Evolutionary conservation across 23 tunicate genomes (phyloP), one percentile per base, ranked within the genome.

Genomic region (Halocynthia aurantium): DNA sequence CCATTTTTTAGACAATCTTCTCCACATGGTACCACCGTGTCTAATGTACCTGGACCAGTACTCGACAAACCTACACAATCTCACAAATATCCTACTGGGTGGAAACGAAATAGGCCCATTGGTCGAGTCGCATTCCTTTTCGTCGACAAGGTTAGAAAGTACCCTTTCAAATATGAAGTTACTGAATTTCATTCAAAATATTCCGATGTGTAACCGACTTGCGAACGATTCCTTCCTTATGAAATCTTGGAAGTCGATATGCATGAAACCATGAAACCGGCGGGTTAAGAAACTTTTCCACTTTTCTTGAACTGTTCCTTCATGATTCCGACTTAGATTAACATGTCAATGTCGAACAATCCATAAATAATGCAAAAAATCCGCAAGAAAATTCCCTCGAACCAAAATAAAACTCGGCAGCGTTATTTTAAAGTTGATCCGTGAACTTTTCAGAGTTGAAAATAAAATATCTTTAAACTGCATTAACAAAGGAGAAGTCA

Each of bases 1-100:
- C n/a, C n/a, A n/a, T n/a, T n/a, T n/a, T n/a, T 5, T 81, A 85
- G 90, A 73, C 44, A 85, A 85, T 55, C 83, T 80, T 69, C 62
- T 85, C 52, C 84, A 85, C 57, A 69, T 57, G 18, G 20, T 85
- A 52, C 90, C 90, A 21, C 52, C 73, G n/a, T 73, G 75, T 55
- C 80, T 85, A 64, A 79, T 65, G 15, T 57, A 62, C 52, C 31
- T 51, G 9, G 75, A 80, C 51, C 53, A 82, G 6, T 52, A 75
- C n/a, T 40, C 83, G 7, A 67, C 90, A 6, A 52, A 55, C 7
- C 61, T 85, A 2, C 44, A 73, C 31, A 72, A 80, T 56, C 64
- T 85, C 13, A 44, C 56, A 6, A 57, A 76, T 22, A 53, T 85
- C 69, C 52, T 52, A 18, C 63, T 85, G 44, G 90, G 80, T 13